Conservation (phyloP, 2,888 invertebrate genomes). For the Melieria omissa region DNA sequence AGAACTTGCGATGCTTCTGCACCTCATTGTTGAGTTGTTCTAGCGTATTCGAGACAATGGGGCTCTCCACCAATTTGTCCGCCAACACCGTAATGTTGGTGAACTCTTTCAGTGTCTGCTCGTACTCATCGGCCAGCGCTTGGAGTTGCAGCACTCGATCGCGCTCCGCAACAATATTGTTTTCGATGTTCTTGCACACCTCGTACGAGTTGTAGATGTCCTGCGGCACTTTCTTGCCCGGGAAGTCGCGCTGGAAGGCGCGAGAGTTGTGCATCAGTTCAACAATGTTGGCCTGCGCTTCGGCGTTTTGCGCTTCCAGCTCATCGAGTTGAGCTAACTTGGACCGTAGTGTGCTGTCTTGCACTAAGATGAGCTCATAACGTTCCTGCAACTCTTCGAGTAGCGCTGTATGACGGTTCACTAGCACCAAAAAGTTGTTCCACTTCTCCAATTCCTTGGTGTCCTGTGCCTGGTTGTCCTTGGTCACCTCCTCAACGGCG, state of each 20-base stretch:
- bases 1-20: constrained; percentile 89
- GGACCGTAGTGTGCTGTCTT: constrained; percentile 75
- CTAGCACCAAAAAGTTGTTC: constrained; percentile 76
- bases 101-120: constrained; percentile 87
- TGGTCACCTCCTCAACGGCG: constrained; percentile 76
- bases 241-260: constrained; percentile 75
- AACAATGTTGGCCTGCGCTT: constrained; percentile 71
- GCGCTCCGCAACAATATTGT: constrained; percentile 76
- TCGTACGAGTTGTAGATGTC: constrained; percentile 77
- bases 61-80: constrained; percentile 81
- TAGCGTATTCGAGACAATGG: constrained; percentile 78
- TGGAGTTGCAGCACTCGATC: constrained; percentile 81
- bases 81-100: constrained; percentile 87
- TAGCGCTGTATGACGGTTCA: constrained; percentile 67
- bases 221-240: constrained; percentile 75
- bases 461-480: constrained; percentile 70
- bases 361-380: constrained; percentile 53
- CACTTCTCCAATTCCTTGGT: constrained; percentile 75
- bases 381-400: constrained; percentile 58
- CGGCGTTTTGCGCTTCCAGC: constrained; percentile 75
- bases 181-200: constrained; percentile 76
- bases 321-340: constrained; percentile 78
- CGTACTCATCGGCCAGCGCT: constrained; percentile 85
- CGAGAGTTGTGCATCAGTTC: constrained; percentile 74
- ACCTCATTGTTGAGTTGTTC: constrained; percentile 89